Evolutionary conservation across 53 echinoderm and acorn worm species (phyloP).

Genomic region (Patiria pectinifera): DNA sequence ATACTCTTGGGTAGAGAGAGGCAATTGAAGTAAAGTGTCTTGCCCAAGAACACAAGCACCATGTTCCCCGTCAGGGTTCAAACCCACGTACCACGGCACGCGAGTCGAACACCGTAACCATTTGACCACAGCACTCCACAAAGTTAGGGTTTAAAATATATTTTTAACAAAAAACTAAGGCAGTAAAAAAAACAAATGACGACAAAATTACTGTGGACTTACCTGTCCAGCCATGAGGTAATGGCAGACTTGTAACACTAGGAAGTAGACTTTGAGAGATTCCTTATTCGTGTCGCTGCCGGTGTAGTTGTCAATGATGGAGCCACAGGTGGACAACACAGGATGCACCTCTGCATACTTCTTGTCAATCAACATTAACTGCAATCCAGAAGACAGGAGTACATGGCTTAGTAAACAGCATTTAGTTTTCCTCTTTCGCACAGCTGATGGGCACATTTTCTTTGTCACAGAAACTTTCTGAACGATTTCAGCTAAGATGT

Average conservation of each 20-base stretch:
- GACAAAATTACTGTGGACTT: not conserved
- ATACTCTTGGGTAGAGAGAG: too few species aligned
- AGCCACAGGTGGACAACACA: conserved; percentile 92
- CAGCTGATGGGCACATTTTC: too few species aligned
- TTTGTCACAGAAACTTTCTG: too few species aligned
- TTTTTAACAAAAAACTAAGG: not conserved
- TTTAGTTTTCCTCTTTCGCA: too few species aligned
- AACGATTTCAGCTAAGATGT: too few species aligned
- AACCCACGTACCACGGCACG: too few species aligned
- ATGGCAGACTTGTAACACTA: conserved; percentile 98
- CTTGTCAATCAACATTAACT: conserved; percentile 97
- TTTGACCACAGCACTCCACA: too few species aligned
- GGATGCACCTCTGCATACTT: conserved; percentile 93
- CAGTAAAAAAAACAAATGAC: not conserved
- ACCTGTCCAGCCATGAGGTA: conserved; percentile 99
- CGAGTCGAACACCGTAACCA: too few species aligned
- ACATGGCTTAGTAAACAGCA: not conserved
- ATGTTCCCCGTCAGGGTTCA: too few species aligned
- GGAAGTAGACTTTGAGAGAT: conserved; percentile 97
- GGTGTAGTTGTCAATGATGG: conserved; percentile 86
- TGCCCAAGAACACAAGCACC: too few species aligned
- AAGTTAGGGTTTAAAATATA: not conserved
- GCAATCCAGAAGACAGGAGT: not conserved
- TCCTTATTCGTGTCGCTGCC: conserved; percentile 92
- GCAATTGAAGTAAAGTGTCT: too few species aligned